A percentile compares a stretch with the other conserved stretches of the same genome.
These are phyloP conservation scores for Tenodera sinensis DNA, from an alignment of 2,888 invertebrate species.

Conservation along the genomic window DNA sequence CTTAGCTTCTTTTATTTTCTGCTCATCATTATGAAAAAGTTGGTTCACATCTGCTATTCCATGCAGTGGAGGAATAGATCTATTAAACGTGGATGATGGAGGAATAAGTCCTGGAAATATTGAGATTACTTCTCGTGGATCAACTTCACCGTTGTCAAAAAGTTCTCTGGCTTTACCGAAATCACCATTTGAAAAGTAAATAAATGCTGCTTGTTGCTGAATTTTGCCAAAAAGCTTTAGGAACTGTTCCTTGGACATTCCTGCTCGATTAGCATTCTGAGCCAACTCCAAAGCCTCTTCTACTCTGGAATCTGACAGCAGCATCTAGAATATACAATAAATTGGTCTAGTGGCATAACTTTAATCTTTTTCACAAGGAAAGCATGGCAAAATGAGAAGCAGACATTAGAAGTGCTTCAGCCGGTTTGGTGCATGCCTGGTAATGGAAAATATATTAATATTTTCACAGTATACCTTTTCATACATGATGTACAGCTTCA, in stretches of 20 bases:
- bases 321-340: conserved; percentile 11
- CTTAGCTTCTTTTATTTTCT: conserved; percentile 40
- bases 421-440: too few relatives aligned
- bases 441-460: too few relatives aligned
- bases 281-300: conserved; percentile 50
- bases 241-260: conserved; percentile 43
- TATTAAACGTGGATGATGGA: conserved; percentile 42
- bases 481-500: too few relatives aligned
- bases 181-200: conserved; percentile 46
- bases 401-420: too few relatives aligned
- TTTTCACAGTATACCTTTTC: too few relatives aligned
- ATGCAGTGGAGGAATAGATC: conserved; percentile 47
- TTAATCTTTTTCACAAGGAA: too few relatives aligned
- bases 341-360: not conserved
- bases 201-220: conserved; percentile 49
- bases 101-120: conserved; percentile 48
- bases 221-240: conserved; percentile 39
- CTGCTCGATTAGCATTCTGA: conserved; percentile 44
- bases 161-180: conserved; percentile 46
- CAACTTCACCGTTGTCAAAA: conserved; percentile 44
- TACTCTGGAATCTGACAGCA: conserved; percentile 37
- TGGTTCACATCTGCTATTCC: conserved; percentile 47
- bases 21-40: conserved; percentile 41
- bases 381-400: too few relatives aligned
- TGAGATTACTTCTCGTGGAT: conserved; percentile 49